Base-by-base conservation (phyloP, 2,797 vertebrate species). In the Aulostomus chinensis region DNA sequence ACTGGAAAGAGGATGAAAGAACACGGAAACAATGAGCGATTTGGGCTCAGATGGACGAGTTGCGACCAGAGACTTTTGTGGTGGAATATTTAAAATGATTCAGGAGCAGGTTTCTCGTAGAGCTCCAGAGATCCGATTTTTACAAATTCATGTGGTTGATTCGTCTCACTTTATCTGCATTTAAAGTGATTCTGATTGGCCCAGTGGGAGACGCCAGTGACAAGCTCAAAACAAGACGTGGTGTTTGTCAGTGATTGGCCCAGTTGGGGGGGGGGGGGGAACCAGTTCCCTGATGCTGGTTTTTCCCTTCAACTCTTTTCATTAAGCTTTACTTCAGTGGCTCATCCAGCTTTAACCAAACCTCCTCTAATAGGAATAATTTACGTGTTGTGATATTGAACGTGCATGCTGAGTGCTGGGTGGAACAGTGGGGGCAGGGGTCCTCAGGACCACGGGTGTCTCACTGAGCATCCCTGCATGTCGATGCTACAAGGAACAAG, bases 121-220 rank as follows among this genome's bases (percentile, higher is more conserved):
- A 2, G 15, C 59, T 22, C 11, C 46, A 39, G 20, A 66, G 26
- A 46, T 49, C 11, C 0, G 9, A 43, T 39, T 64, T 33, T 34
- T 41, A 49, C 43, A 45, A 64, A 60, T 58, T 51, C 28, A 17
- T 7, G 12, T 37, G 53, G 41, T 54, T 39, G 26, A 30, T 57
- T 26, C 36, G 26, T 63, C 53, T 72, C 39, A 34, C 67, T 66
- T 57, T 4, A 31, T 53, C 41, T 61, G 12, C 28, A 14, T 54
- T 49, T 51, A 29, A 71, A 73, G 59, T 45, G 33, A 51, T 18
- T 56, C 32, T 72, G 68, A 81, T 78, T 76, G 66, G 43, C 72
- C 74, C 60, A 38, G 72, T 59, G 47, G 56, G 73, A 41, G 37
- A 62, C 46, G 14, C 10, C 22, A 24, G 43, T 32, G 9, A 56